Evolutionary conservation across 2,888 invertebrate species (phyloP).

Genomic region (Anaspis maculata): DNA sequence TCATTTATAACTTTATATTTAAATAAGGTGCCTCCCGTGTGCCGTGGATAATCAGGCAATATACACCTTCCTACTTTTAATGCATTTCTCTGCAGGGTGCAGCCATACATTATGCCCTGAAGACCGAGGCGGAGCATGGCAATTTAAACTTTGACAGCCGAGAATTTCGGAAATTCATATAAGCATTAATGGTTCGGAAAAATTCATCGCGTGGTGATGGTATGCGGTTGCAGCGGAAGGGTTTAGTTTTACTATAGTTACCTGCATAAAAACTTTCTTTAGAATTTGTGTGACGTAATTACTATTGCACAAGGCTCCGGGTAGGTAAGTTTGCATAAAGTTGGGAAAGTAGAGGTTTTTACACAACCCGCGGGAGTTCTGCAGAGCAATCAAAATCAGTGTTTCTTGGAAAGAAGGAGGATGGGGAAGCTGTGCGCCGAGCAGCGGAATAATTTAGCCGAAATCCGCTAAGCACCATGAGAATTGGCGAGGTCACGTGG

Average conservation of each 20-base stretch:
- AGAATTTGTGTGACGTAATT: too few species aligned
- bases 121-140: too few species aligned
- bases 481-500: too few species aligned
- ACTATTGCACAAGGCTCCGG: too few species aligned
- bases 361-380: conserved; percentile 29
- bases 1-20: conserved; percentile 16
- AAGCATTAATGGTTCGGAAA: too few species aligned
- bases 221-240: too few species aligned
- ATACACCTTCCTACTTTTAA: conserved; percentile 13
- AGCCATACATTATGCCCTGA: conserved; percentile 14
- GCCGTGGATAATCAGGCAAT: conserved; percentile 13
- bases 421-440: conserved; percentile 26
- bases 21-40: conserved; percentile 13
- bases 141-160: conserved; percentile 20
- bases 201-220: too few species aligned
- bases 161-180: conserved; percentile 20
- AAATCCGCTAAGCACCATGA: too few species aligned
- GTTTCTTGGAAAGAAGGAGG: conserved; percentile 35
- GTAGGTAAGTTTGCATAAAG: conserved; percentile 27
- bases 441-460: conserved; percentile 32
- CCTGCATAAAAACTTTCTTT: too few species aligned
- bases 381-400: conserved; percentile 36
- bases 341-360: conserved; percentile 24
- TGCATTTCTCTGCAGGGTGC: conserved; percentile 17
- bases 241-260: too few species aligned